Evolutionary conservation across 92 coral and sea anemone genomes (phyloP), one percentile per base, ranked within the genome.

Genomic region (Zoanthus sociatus): DNA sequence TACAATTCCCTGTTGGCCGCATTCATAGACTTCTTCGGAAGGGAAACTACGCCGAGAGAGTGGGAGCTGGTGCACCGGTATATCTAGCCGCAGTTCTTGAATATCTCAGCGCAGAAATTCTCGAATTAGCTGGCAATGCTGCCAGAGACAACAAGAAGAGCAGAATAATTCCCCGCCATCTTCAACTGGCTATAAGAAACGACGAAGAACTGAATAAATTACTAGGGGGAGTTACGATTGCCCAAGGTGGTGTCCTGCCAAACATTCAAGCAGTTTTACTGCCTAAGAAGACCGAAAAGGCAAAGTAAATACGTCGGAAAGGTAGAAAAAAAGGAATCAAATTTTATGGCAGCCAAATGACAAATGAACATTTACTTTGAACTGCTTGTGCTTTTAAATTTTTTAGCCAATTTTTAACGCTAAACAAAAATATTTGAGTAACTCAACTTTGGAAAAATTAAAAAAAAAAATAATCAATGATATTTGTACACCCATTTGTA

Each of bases 1-100:
- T 81, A 14, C 85, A 81, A 71, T 81, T 81, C 15, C 85, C 85
- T n/a, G 85, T 81, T 12, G 85, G 85, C 6, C 85, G 85, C n/a
- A 81, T 81, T 67, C 85, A 81, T n/a, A 45, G 85, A 46, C 60
- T 81, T 21, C 75, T 81, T 21, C 71, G 85, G 21, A 81, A 81
- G 20, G 85, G 85, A 8, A 81, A 81, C 17, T 81, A 81, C 73
- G 85, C 85, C 0, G 58, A 81, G 56, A 16, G 85, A 18, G 85
- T 81, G 10, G 85, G 85, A 9, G 85, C 85, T 46, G 85, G 85
- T 11, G 85, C 85, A 13, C 85, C 85, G 7, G 85, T 81, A 5
- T 81, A 81, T 68, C 12, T 81, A 15, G 85, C 85, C 8, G 85
- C 85, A 3, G 85, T 81, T 20, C 76, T 81, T 10, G 85, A 81